Conservation (phyloP, 2,888 invertebrate species). For the Elysia crispata region DNA sequence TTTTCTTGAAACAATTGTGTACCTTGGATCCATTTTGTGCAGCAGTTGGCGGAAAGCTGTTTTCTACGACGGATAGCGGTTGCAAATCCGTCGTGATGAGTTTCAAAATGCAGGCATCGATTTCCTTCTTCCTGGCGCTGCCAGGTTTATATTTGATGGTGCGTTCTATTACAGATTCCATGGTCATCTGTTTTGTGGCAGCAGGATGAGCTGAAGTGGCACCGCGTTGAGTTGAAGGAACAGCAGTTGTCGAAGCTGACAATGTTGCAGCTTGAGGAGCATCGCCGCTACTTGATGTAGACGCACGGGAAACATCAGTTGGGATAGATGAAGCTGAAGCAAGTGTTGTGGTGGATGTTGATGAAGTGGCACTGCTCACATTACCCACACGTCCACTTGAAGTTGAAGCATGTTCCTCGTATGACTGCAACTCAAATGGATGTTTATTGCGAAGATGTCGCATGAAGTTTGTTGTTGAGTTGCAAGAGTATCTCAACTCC, state of each 20-base stretch:
- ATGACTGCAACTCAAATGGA: background rate
- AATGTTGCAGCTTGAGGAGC: too few relatives aligned
- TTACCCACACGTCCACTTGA: background rate
- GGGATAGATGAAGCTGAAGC: background rate
- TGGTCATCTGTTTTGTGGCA: background rate
- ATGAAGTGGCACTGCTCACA: background rate
- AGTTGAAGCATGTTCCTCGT: background rate
- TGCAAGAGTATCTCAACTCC: background rate
- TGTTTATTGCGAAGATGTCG: background rate
- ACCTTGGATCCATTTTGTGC: background rate
- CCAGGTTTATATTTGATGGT: background rate
- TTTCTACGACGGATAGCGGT: background rate
- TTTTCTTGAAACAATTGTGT: slow-evolving; percentile 13
- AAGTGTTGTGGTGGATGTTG: background rate
- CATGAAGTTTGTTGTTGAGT: slow-evolving; percentile 4
- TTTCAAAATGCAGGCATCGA: background rate
- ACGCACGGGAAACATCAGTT: too few relatives aligned
- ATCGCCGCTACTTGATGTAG: too few relatives aligned
- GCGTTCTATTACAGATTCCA: background rate
- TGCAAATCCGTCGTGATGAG: background rate
- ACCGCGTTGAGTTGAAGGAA: too few relatives aligned
- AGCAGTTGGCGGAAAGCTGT: background rate
- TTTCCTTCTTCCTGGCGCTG: background rate
- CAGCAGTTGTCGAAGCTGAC: too few relatives aligned
- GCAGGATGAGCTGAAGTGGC: too few relatives aligned